These are phyloP conservation scores for Lepus timidus DNA, from an alignment of 2,113 vertebrate genomes.

Conservation along the genomic window DNA sequence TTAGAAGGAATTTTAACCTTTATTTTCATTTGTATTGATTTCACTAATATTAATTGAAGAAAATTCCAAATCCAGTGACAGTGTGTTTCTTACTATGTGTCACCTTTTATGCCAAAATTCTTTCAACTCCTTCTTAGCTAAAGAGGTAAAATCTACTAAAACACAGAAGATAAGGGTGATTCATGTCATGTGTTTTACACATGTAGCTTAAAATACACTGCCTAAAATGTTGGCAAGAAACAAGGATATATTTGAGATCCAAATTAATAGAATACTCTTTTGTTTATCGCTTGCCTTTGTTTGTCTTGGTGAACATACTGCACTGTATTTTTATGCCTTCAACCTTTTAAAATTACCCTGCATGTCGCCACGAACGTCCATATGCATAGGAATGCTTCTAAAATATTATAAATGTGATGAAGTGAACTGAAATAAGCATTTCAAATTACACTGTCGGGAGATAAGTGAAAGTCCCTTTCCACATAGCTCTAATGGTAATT, in stretches of 20 bases:
- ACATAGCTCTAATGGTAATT: conserved; percentile 80
- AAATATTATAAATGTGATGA: conserved; percentile 75
- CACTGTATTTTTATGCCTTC: conserved; percentile 54
- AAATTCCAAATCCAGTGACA: background rate
- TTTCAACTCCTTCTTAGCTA: background rate
- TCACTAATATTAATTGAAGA: background rate
- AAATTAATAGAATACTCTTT: conserved; percentile 27
- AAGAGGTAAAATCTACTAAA: background rate
- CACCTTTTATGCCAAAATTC: background rate
- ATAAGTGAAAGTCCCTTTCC: conserved; percentile 80
- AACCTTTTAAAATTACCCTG: conserved; percentile 47
- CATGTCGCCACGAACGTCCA: conserved; percentile 36
- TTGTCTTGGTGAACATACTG: conserved; percentile 1
- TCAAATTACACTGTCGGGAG: conserved; percentile 77
- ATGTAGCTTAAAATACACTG: background rate
- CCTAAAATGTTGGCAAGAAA: background rate
- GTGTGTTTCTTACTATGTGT: background rate
- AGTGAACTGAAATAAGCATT: conserved; percentile 78
- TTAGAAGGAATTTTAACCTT: background rate
- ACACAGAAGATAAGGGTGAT: background rate
- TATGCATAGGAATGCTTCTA: conserved; percentile 73
- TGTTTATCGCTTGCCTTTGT: conserved; percentile 61
- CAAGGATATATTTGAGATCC: background rate
- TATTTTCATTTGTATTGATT: background rate
- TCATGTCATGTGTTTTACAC: background rate